These are phyloP conservation scores for Drosophila phalerata DNA, from an alignment of 2,888 invertebrate genomes.

Conservation along the genomic window DNA sequence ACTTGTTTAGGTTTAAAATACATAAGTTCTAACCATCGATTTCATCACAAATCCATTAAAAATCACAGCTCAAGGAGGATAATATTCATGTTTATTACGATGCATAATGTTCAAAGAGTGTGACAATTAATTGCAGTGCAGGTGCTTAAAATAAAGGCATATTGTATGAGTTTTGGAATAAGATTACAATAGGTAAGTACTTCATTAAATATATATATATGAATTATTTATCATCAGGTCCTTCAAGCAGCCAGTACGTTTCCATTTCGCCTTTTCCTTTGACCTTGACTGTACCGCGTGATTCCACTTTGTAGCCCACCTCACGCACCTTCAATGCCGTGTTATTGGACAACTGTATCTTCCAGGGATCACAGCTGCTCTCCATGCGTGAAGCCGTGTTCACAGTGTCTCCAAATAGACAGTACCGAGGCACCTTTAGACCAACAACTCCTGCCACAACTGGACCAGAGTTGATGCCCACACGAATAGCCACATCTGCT, in stretches of 20 bases:
- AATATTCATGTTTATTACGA: constrained; percentile 45
- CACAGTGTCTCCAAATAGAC: constrained; percentile 96
- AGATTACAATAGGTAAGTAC: not conserved
- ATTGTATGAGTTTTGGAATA: not conserved
- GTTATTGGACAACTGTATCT: constrained; percentile 91
- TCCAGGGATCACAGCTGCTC: constrained; percentile 88
- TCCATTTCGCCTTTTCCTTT: constrained; percentile 97
- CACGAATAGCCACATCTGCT: constrained; percentile 87
- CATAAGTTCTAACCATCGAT: not conserved
- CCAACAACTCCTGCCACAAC: constrained; percentile 96
- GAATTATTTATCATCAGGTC: constrained; percentile 81
- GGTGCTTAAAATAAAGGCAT: constrained; percentile 30
- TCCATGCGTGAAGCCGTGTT: constrained; percentile 97
- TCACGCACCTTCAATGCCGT: constrained; percentile 89
- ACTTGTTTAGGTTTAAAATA: not conserved
- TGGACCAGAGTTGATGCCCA: constrained; percentile 93
- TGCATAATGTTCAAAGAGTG: constrained; percentile 12
- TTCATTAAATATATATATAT: not conserved
- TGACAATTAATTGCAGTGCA: constrained; percentile 34
- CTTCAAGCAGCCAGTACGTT: constrained; percentile 91
- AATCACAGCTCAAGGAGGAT: constrained; percentile 5
- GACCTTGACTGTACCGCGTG: constrained; percentile 91
- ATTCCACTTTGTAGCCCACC: constrained; percentile 89
- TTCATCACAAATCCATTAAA: not conserved
- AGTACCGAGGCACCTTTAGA: constrained; percentile 93